Evolutionary conservation across 1,140 invertebrate species (phyloP), one percentile per base, ranked within the genome.

Genomic region (Bombus soroeensis): DNA sequence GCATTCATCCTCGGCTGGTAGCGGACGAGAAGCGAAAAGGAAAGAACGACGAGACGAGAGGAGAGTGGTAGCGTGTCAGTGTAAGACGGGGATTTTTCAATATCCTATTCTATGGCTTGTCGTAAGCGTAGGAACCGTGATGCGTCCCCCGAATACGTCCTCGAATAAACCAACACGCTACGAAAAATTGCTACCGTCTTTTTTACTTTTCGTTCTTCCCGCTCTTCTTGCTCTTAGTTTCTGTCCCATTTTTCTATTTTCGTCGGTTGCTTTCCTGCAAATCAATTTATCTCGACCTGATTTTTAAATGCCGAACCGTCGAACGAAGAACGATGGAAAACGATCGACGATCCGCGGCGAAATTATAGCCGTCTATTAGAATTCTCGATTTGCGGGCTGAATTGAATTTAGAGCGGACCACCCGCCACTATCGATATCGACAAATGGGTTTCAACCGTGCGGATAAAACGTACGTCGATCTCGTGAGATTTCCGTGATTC

Each of bases 61-160:
- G 62, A 70, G 70, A 53, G 81, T 75, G 83, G 78, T 43, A 84
- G 83, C 74, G 81, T 84, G 86, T 89, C 87, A 89, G 88, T 88
- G 88, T 88, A 91, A 92, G 88, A 28, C 90, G 75, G 91, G 87
- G 90, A 92, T 93, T 92, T 93, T 93, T 93, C 92, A 93, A 92
- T 92, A 92, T 92, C 83, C 88, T 83, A 91, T 92, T 92, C 90
- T 90, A 86, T 83, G 62, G 71, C 22, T 47, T 57, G 62, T 78
- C 74, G 34, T 85, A 71, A 88, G 81, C 72, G 83, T 80, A 72
- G 83, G 64, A 83, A 72, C 47, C 81, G 43, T 80, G 81, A 62
- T 47, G 77, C 64, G 72, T 88, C 62, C 53, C 59, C 41, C 32
- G n/a, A 75, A 83, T 72, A 83, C 66, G 77, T 43, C 71, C 28